A percentile compares a stretch with the other conserved stretches of the same genome.
Evolutionary conservation across 1,140 invertebrate genomes (phyloP).

Genomic region (Leptonema lineaticorne): DNA sequence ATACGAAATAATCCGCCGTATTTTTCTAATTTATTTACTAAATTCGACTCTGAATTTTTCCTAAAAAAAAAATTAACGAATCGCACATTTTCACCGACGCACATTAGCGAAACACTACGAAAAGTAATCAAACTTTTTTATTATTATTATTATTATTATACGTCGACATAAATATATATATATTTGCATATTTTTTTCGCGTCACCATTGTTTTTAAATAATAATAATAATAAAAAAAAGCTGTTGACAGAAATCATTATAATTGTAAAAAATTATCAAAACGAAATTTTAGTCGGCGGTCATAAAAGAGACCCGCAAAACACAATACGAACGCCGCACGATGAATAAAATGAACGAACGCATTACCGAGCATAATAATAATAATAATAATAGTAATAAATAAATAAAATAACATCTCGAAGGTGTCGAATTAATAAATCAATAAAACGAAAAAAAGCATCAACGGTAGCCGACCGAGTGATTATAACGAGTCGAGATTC

Average conservation of each 20-base stretch:
- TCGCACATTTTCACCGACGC: background rate
- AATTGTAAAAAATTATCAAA: background rate
- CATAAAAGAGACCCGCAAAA: background rate
- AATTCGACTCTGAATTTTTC: no score
- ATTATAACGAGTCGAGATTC: constrained; percentile 11
- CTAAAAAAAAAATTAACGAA: no score
- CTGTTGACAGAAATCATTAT: constrained; percentile 5
- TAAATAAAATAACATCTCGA: background rate
- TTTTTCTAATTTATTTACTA: no score
- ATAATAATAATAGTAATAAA: background rate
- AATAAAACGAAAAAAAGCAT: background rate
- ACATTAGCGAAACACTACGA: constrained; percentile 4
- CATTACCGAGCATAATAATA: background rate
- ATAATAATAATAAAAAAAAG: background rate
- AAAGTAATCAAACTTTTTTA: constrained; percentile 4
- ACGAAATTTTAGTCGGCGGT: background rate
- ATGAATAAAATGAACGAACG: no score
- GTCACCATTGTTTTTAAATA: background rate
- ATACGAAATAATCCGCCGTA: no score
- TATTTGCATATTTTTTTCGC: background rate
- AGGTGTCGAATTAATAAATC: background rate
- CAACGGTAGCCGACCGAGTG: constrained; percentile 19
- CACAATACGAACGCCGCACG: no score
- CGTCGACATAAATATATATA: background rate
- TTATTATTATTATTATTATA: no score